Conservation (phyloP, 2,888 invertebrate species). For the Notocelia uddmanniana region DNA sequence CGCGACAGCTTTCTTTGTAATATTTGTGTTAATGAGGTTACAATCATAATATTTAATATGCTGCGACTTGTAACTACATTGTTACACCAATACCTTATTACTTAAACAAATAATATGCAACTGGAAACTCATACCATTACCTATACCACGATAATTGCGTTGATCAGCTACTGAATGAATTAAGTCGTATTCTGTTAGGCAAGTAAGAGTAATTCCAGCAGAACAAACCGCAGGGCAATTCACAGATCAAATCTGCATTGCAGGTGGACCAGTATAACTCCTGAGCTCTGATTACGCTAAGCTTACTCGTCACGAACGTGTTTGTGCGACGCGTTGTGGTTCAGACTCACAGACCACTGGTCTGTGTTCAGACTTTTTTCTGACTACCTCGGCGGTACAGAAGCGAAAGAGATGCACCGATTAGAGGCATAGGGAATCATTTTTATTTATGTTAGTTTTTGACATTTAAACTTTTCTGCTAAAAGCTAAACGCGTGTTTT, state of each 20-base stretch:
- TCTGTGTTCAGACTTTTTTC: too few species aligned
- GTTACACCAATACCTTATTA: too few species aligned
- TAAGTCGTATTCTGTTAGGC: background rate
- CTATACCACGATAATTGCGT: background rate
- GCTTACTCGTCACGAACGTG: too few species aligned
- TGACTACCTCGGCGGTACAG: background rate
- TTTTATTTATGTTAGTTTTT: background rate
- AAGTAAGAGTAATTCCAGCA: background rate
- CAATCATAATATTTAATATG: too few species aligned
- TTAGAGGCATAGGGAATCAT: background rate
- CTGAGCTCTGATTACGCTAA: background rate
- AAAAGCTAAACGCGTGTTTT: background rate
- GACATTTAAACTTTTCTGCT: background rate
- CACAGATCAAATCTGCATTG: background rate
- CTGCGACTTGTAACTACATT: too few species aligned
- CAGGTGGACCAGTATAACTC: background rate
- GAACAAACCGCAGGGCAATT: background rate
- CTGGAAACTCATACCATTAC: background rate
- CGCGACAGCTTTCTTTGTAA: background rate
- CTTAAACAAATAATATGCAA: background rate
- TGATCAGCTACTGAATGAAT: background rate
- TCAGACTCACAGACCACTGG: too few species aligned
- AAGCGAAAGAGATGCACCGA: background rate
- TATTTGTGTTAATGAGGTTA: background rate
- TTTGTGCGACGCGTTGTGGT: background rate